Evolutionary conservation across 2,113 vertebrate species (phyloP).

Genomic region (Actenoides hombroni): DNA sequence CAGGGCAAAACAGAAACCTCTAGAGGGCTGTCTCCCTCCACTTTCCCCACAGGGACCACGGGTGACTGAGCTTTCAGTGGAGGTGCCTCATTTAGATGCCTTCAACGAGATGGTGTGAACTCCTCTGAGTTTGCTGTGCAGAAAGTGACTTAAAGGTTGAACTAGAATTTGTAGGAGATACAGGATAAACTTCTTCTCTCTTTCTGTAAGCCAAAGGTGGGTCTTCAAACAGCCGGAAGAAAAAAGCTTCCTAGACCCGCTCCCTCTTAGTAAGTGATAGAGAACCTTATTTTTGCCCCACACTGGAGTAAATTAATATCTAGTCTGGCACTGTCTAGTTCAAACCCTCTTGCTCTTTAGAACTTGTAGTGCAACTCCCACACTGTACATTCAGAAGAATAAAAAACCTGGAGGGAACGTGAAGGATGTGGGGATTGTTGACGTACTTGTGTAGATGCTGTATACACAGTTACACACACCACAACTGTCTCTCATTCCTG

Average conservation of each 20-base stretch:
- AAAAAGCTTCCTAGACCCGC: not conserved
- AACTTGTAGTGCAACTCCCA: not conserved
- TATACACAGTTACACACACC: not conserved
- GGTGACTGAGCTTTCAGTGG: not conserved
- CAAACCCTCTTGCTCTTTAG: not conserved
- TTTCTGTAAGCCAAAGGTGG: not conserved
- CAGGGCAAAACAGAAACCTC: conserved; percentile 22
- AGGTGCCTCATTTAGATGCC: not conserved
- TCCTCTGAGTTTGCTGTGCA: not conserved
- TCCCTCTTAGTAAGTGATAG: not conserved
- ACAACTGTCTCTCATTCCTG: not conserved
- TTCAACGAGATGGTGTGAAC: not conserved
- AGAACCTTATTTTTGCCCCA: not conserved
- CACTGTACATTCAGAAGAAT: not conserved
- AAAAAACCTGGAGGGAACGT: not conserved
- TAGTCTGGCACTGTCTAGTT: not conserved
- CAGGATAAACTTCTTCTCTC: not conserved
- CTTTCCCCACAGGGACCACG: not conserved
- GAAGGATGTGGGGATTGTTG: not conserved
- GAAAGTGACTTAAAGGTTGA: not conserved
- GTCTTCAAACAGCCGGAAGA: not conserved
- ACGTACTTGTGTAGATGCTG: not conserved
- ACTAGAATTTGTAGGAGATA: not conserved
- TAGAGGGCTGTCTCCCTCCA: conserved; percentile 35
- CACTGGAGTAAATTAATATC: not conserved